Evolutionary conservation across 2,113 vertebrate species (phyloP), one percentile per base, ranked within the genome.

Genomic region (Chloroceryle aenea): DNA sequence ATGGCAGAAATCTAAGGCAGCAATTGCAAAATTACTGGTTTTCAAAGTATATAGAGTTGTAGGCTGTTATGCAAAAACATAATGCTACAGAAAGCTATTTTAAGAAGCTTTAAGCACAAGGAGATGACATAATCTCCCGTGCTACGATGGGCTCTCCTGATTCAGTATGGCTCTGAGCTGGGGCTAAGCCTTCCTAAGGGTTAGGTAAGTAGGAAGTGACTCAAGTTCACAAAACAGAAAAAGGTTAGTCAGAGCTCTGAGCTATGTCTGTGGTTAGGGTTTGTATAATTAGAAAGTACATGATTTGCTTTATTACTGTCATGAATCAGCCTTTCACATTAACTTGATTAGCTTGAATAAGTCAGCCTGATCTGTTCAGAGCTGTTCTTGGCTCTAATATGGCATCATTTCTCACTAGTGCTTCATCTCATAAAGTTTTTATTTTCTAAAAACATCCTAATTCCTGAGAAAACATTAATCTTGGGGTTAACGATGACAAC

Each of bases 281-380:
- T 90, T 90, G 36, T 87, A 43, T 87, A 68, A 75, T 89, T 95
- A 75, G 68, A 67, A 92, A 71, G 61, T 67, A 66, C 48, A 42
- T 92, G 32, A 87, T 89, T 92, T 94, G 43, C 69, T 92, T 89
- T 92, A 78, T 93, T 78, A 52, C 76, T 81, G 32, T 71, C 32
- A 40, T 78, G 76, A 92, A 75, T 92, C 80, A 81, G 56, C 34
- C 68, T 92, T 95, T 86, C 77, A 47, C 56, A 45, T 95, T 61
- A 78, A 26, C 47, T 90, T 87, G 61, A 87, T 93, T 89, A 79
- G 69, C 58, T 83, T 75, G 64, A 92, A 14, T 90, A 86, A 79
- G 45, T 84, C 26, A 4, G 12, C 42, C 36, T 71, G 42, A 16
- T 81, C 76, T 92, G 47, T 78, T 90, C 38, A 72, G 64, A 89